Evolutionary conservation across 2,113 vertebrate genomes (phyloP).

Genomic region (Hassar affinis): DNA sequence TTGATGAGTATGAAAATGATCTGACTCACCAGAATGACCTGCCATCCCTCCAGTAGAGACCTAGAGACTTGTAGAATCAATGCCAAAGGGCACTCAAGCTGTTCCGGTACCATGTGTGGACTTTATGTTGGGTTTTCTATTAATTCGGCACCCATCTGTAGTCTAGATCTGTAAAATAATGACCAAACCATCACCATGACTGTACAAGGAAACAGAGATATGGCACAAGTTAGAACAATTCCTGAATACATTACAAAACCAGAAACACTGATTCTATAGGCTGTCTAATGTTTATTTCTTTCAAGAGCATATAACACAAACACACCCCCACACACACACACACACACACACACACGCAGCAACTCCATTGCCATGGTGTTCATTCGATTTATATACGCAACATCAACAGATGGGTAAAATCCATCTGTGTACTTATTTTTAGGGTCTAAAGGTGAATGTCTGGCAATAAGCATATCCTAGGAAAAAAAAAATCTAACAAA

Average conservation of each 20-base stretch:
- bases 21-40: too few relatives aligned
- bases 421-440: slow-evolving; percentile 41
- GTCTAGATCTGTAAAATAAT: neutral
- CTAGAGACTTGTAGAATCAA: too few relatives aligned
- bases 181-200: neutral
- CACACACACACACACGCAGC: neutral
- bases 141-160: too few relatives aligned
- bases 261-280: neutral
- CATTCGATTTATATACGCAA: neutral
- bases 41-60: too few relatives aligned
- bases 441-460: slow-evolving; percentile 35
- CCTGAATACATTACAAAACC: neutral
- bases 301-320: neutral
- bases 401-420: slow-evolving; percentile 34
- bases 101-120: too few relatives aligned
- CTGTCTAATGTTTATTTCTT: neutral
- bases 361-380: neutral
- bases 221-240: neutral
- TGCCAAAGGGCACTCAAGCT: too few relatives aligned
- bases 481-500: slow-evolving; percentile 31
- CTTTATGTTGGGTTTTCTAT: too few relatives aligned
- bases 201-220: neutral
- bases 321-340: too few relatives aligned
- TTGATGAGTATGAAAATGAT: too few relatives aligned
- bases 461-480: slow-evolving; percentile 27